These are phyloP conservation scores for Idaea biselata DNA, from an alignment of 2,888 invertebrate species.

Conservation along the genomic window DNA sequence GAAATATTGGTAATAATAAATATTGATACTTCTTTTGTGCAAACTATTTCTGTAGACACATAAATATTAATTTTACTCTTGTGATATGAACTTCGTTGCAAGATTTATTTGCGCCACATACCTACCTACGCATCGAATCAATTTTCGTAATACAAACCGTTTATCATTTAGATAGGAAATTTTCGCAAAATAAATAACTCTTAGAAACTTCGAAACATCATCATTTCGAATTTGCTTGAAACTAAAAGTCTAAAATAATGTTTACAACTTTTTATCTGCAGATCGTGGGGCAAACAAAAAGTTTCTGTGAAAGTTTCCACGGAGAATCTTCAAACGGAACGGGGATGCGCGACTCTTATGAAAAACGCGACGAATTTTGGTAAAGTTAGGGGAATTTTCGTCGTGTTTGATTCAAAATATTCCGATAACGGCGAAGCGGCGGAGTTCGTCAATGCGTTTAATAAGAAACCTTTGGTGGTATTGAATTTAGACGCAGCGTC, in stretches of 20 bases:
- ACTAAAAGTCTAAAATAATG: slow-evolving; percentile 12
- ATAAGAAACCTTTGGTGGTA: slow-evolving; percentile 38
- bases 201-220: neutral
- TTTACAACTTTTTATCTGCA: slow-evolving; percentile 28
- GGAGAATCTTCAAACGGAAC: slow-evolving; percentile 43
- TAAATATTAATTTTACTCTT: no score
- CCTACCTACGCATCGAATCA: neutral
- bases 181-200: neutral
- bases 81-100: no score
- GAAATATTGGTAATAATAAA: neutral
- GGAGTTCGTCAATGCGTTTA: slow-evolving; percentile 25
- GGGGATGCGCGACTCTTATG: slow-evolving; percentile 40
- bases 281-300: slow-evolving; percentile 40
- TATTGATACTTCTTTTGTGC: neutral
- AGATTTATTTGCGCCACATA: neutral
- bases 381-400: slow-evolving; percentile 47
- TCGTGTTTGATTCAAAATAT: slow-evolving; percentile 30
- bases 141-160: neutral
- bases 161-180: no score
- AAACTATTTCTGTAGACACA: no score
- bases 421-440: slow-evolving; percentile 17
- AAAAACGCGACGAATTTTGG: slow-evolving; percentile 46
- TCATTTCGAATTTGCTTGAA: neutral
- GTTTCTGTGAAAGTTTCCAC: slow-evolving; percentile 41
- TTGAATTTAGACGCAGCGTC: slow-evolving; percentile 49